phyloP scores from a whole-genome alignment of 2,888 invertebrate species.

The Chorisops tibialis region DNA sequence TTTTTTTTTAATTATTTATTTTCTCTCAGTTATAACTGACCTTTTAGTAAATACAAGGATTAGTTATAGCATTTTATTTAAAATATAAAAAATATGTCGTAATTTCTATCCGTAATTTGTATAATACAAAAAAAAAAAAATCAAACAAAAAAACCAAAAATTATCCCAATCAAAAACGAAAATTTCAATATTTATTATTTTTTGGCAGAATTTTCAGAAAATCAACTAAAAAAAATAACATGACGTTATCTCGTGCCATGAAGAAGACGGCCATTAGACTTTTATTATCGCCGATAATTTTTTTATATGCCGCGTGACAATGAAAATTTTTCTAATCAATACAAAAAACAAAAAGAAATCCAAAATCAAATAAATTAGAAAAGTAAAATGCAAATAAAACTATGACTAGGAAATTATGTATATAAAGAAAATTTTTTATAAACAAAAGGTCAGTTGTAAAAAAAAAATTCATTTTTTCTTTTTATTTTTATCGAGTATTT shows the following conservation, averaged over 20 bases:
- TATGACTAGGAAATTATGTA: no score
- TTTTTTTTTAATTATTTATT: background rate
- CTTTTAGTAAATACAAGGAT: slow-evolving; percentile 14
- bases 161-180: no score
- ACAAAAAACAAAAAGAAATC: slow-evolving; percentile 13
- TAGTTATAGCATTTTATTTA: slow-evolving; percentile 1
- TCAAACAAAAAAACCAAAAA: background rate
- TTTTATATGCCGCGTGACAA: slow-evolving; percentile 66
- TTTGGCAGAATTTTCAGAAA: slow-evolving; percentile 35
- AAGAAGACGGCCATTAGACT: slow-evolving; percentile 74
- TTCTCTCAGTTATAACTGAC: slow-evolving; percentile 21
- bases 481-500: slow-evolving; percentile 18
- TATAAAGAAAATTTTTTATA: no score
- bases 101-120: background rate
- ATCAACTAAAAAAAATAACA: slow-evolving; percentile 30
- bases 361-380: background rate
- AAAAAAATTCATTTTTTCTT: slow-evolving; percentile 21
- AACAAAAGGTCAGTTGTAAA: slow-evolving; percentile 33
- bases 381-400: slow-evolving; percentile 26
- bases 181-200: slow-evolving; percentile 11
- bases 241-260: slow-evolving; percentile 53
- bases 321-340: no score
- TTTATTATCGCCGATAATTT: slow-evolving; percentile 72
- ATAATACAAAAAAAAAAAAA: slow-evolving; percentile 8
- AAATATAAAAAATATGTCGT: background rate